These are phyloP conservation scores for Parazoanthus atlanticus DNA, from an alignment of 92 coral and sea anemone species.

Conservation along the genomic window DNA sequence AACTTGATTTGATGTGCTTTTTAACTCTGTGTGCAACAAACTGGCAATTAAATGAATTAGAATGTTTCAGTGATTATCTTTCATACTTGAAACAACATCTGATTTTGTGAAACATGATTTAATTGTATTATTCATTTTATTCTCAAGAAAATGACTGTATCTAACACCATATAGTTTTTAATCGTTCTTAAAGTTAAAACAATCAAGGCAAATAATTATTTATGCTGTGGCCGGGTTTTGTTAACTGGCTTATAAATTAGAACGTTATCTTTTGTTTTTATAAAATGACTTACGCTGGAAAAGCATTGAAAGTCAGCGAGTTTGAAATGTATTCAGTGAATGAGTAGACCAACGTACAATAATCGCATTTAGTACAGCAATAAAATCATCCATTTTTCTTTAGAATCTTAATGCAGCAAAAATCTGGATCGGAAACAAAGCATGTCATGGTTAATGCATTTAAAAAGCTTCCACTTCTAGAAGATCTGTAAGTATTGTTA, in stretches of 20 bases:
- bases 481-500: slow-evolving; percentile 81
- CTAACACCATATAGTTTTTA: no score
- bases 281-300: no score
- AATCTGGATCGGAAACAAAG: slow-evolving; percentile 40
- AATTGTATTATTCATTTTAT: no score
- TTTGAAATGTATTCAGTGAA: neutral
- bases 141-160: no score
- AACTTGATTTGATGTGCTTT: no score
- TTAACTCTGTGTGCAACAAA: no score
- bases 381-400: neutral
- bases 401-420: slow-evolving; percentile 85
- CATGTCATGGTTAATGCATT: slow-evolving; percentile 89
- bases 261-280: neutral
- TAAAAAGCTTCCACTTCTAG: slow-evolving; percentile 68
- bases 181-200: neutral
- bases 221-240: neutral
- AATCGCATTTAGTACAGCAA: neutral
- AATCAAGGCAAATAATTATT: neutral
- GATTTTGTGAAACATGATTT: no score
- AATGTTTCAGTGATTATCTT: no score
- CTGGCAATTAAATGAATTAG: no score
- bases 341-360: neutral
- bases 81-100: no score
- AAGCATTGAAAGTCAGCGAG: neutral
- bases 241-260: neutral